A percentile compares a stretch with the other conserved stretches of the same genome.
Evolutionary conservation across 2,113 vertebrate species (phyloP).

Genomic region (Pleuronectes platessa): DNA sequence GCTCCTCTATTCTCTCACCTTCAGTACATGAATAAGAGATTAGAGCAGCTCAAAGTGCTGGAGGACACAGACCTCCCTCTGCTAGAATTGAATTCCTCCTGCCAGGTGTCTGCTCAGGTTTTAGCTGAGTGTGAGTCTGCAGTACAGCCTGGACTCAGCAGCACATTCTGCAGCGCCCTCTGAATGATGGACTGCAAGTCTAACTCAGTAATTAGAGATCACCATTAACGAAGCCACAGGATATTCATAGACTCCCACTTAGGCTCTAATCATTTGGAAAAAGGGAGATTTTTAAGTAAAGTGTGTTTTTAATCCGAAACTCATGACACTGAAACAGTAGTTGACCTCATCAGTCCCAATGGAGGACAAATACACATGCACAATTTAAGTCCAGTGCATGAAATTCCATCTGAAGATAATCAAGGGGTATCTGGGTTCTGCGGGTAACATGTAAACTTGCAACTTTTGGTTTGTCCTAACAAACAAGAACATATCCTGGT

Average conservation of each 20-base stretch:
- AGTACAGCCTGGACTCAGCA: constrained; percentile 23
- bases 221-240: not conserved
- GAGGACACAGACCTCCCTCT: constrained; percentile 38
- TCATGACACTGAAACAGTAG: too few relatives aligned
- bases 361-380: too few relatives aligned
- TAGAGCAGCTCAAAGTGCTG: constrained; percentile 40
- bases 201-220: not conserved
- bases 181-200: not conserved
- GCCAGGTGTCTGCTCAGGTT: constrained; percentile 35
- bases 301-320: not conserved
- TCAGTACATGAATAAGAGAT: constrained; percentile 69
- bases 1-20: constrained; percentile 26
- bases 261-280: not conserved
- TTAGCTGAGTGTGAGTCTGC: constrained; percentile 28
- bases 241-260: not conserved
- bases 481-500: too few relatives aligned
- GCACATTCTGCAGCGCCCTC: not conserved
- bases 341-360: too few relatives aligned
- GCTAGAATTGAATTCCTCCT: constrained; percentile 36
- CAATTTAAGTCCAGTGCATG: too few relatives aligned
- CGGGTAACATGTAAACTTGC: too few relatives aligned
- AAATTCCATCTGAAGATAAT: too few relatives aligned
- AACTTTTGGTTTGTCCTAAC: too few relatives aligned
- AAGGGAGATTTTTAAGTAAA: not conserved
- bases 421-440: too few relatives aligned